Evolutionary conservation across 1,140 invertebrate genomes (phyloP).

Genomic region (Vanessa atalanta): DNA sequence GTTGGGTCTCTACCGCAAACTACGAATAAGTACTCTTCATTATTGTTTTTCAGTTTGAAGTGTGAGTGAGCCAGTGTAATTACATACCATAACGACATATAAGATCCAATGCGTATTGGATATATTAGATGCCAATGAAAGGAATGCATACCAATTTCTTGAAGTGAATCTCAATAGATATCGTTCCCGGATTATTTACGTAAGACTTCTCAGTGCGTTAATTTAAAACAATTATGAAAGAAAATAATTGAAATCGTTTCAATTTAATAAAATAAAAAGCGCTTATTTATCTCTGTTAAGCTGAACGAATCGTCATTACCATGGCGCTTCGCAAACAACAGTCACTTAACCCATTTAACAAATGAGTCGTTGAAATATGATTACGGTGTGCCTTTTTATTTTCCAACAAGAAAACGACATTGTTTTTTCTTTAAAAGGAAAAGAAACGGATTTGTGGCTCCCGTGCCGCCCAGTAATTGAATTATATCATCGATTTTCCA

Average conservation of each 20-base stretch:
- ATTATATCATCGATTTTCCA: conserved; percentile 80
- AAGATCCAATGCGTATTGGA: too few relatives aligned
- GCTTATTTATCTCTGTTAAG: conserved; percentile 18
- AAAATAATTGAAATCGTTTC: neutral
- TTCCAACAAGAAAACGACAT: conserved; percentile 57
- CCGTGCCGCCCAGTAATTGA: conserved; percentile 70
- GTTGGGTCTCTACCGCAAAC: too few relatives aligned
- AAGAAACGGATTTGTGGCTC: conserved; percentile 64
- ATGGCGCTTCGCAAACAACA: conserved; percentile 29
- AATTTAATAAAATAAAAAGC: conserved; percentile 7
- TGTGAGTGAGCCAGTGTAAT: too few relatives aligned
- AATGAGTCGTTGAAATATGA: conserved; percentile 68
- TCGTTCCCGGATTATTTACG: too few relatives aligned
- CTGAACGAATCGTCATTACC: conserved; percentile 28
- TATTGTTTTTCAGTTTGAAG: too few relatives aligned
- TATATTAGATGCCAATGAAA: too few relatives aligned
- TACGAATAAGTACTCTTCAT: too few relatives aligned
- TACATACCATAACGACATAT: too few relatives aligned
- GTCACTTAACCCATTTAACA: conserved; percentile 66
- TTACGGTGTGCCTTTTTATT: conserved; percentile 54
- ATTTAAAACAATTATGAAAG: neutral
- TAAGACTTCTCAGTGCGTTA: too few relatives aligned
- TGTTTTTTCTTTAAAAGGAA: conserved; percentile 66
- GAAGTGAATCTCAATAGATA: too few relatives aligned
- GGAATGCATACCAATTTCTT: too few relatives aligned